Evolutionary conservation across 2,113 vertebrate species (phyloP), one percentile per base, ranked within the genome.

Genomic region (Tragelaphus scriptus): DNA sequence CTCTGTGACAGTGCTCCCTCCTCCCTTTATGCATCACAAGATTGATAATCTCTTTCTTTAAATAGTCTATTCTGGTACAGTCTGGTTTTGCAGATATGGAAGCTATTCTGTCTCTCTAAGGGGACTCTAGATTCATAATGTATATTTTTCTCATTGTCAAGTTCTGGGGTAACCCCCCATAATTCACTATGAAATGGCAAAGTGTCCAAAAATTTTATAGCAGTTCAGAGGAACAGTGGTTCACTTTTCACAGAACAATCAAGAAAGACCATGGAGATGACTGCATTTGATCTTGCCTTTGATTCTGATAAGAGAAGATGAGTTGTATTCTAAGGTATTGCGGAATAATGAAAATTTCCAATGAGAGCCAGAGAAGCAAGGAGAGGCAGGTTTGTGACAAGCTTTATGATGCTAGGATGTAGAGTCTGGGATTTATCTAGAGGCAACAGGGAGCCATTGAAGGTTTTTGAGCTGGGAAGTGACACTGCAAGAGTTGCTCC

Each of bases 241-340:
- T 95, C 71, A 94, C 9, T 80, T 94, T 58, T n/a, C 30, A 44
- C 17, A 51, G 65, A 86, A 90, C 65, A 68, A 95, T 89, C 79
- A 86, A 77, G 79, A 65, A 89, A 91, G 51, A 80, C 36, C 79
- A 81, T 82, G 61, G 26, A 87, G 56, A 68, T 6, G 49, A 12
- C 6, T 95, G 56, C 13, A 80, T 91, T 95, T 86, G 58, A 75
- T 28, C 12, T 88, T 86, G 32, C 40, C 36, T 91, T 58, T 95
- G 56, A 95, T 94, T 95, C 36, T 97, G 71, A 85, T 58, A 91
- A 81, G 40, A 85, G 40, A 85, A 88, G 47, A 68, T 49, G 75
- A 61, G 36, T 26, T 77, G 5, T 63, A 61, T 51, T 82, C 32
- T 87, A 84, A 81, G 51, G 86, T 87, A 17, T 0, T 19, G 47